Base-by-base conservation (phyloP, 2,888 invertebrate species). In the Stenoptilia bipunctidactyla region DNA sequence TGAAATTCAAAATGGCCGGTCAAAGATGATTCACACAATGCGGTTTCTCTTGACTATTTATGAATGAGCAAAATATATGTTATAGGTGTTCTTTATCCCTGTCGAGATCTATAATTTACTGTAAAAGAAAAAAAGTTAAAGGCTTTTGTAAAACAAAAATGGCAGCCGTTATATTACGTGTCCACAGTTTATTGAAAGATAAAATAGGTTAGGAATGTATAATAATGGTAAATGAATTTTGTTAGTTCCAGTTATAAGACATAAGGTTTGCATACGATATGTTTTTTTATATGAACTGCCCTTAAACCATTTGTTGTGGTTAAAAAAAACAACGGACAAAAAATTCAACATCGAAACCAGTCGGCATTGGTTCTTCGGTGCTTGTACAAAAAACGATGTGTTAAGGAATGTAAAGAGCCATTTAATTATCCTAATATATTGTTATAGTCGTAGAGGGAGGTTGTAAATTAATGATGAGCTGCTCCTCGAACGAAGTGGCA, bases 341-440 rank as follows among this genome's bases (percentile, higher is more conserved):
- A 77, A 71, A 67, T 56, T 54, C 58, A 64, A 66, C 70, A 71
- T 71, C 69, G 65, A 71, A 80, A 75, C 77, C 75, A 80, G 82
- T 75, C 79, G 72, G 72, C 66, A 79, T 80, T 79, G 80, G 80
- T 74, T 20, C 20, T 20, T 20, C 76, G 79, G 73, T 69, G 67
- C 70, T 69, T 77, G 77, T 74, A 69, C 61, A 82, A 83, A 76
- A 83, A 83, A 76, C 66, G 66, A 79, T 66, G 80, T 79, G 79
- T 82, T 79, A 79, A 77, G 76, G 83, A 83, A 83, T 83, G 80
- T 77, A 83, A 83, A 74, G 76, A 80, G 79, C 79, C 76, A 71
- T 82, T 83, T 83, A 83, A 83, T 83, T 83, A 83, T 79, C 79
- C 68, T 83, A 79, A 83, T 82, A 80, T 82, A 82, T 82, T 80